Conservation (phyloP, 2,113 vertebrate genomes). For the Cryptotis parvus region DNA sequence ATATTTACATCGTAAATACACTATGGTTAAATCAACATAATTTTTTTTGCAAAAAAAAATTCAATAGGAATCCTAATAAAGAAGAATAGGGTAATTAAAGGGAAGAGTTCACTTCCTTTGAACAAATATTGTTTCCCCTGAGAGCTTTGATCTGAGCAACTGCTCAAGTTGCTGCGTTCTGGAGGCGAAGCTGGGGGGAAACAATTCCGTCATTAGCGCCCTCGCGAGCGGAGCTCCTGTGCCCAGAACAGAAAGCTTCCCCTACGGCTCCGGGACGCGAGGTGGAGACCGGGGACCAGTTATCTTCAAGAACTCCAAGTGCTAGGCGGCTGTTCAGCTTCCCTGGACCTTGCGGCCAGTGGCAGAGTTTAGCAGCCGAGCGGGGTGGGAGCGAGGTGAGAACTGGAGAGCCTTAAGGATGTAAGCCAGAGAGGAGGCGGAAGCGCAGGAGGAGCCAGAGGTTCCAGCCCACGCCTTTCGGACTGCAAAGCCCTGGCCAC, state of each 20-base stretch:
- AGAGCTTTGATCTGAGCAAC: constrained; percentile 86
- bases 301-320: constrained; percentile 82
- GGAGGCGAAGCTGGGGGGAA: constrained; percentile 81
- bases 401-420: constrained; percentile 18
- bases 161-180: constrained; percentile 86
- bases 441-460: not conserved
- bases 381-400: not conserved
- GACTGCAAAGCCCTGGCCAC: constrained; percentile 54
- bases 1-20: constrained; percentile 91
- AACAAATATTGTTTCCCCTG: constrained; percentile 85
- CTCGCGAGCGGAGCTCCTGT: constrained; percentile 75
- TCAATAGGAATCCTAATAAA: constrained; percentile 87
- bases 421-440: not conserved
- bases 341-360: constrained; percentile 19
- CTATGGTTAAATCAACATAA: constrained; percentile 86
- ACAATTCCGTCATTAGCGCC: constrained; percentile 86
- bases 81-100: constrained; percentile 89
- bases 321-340: constrained; percentile 60
- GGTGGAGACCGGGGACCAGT: constrained; percentile 69
- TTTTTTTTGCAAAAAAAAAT: constrained; percentile 69
- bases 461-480: constrained; percentile 41
- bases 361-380: constrained; percentile 49
- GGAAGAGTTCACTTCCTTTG: constrained; percentile 88
- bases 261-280: constrained; percentile 28
- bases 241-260: constrained; percentile 68